Evolutionary conservation across 2,113 vertebrate genomes (phyloP).

Genomic region (Barbus barbus): DNA sequence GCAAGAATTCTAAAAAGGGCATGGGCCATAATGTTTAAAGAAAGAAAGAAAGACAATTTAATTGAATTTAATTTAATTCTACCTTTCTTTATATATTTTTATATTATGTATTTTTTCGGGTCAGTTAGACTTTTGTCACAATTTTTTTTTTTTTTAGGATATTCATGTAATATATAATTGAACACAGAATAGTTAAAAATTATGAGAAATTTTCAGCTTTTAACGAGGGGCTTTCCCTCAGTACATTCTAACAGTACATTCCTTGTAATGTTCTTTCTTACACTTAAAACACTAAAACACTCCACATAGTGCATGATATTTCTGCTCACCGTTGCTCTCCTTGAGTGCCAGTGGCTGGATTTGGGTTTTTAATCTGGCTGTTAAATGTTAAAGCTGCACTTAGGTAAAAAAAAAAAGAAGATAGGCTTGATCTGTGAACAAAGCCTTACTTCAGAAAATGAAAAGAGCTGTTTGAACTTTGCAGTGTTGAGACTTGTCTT

Average conservation of each 20-base stretch:
- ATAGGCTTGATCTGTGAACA: conserved; percentile 79
- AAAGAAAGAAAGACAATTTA: too few relatives aligned
- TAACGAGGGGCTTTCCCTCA: conserved; percentile 9
- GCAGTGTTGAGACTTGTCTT: conserved; percentile 79
- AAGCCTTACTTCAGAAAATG: conserved; percentile 78
- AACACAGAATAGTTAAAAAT: background rate
- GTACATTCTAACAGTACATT: conserved; percentile 32
- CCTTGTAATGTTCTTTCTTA: conserved; percentile 38
- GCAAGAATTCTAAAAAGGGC: background rate
- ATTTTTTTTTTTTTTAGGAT: too few relatives aligned
- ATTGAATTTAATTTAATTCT: too few relatives aligned
- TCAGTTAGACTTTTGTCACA: background rate
- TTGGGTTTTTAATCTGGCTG: conserved; percentile 79
- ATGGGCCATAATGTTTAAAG: background rate
- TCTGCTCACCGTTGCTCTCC: conserved; percentile 69
- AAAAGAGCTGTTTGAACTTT: conserved; percentile 76
- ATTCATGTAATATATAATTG: background rate
- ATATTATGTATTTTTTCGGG: too few relatives aligned
- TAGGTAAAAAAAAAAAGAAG: conserved; percentile 59
- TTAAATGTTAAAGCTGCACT: conserved; percentile 79
- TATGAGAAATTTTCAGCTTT: background rate
- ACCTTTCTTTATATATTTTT: too few relatives aligned
- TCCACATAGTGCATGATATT: conserved; percentile 58
- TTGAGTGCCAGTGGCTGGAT: conserved; percentile 75
- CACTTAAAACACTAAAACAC: conserved; percentile 46